Percentiles rank a stretch among this genome's conserved stretches.
phyloP scores from a whole-genome alignment of 2,113 vertebrate species.

The Syngnathus floridae region DNA sequence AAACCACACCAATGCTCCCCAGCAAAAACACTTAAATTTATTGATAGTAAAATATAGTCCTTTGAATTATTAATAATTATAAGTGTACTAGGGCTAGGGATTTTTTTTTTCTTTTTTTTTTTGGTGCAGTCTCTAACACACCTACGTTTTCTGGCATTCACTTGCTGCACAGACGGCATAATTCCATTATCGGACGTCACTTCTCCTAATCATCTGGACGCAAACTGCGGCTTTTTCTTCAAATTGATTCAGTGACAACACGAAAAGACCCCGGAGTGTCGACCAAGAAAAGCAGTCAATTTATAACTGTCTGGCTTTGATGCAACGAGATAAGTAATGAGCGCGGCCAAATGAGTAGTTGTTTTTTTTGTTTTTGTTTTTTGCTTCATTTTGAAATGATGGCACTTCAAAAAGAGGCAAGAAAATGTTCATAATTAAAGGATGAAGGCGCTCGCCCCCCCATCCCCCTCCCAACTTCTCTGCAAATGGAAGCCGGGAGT shows the following conservation, averaged over 20 bases:
- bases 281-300: background rate
- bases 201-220: background rate
- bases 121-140: background rate
- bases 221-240: background rate
- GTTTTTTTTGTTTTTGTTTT: no score
- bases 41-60: background rate
- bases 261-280: no score
- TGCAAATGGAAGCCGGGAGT: constrained; percentile 7
- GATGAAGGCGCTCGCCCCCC: no score
- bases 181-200: constrained; percentile 11
- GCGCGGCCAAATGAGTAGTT: background rate
- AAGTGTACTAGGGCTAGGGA: background rate
- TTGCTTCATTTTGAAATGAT: no score
- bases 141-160: background rate
- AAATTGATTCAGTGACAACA: background rate
- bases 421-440: no score
- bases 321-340: background rate
- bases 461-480: constrained; percentile 6
- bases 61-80: background rate
- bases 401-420: no score
- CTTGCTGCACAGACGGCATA: background rate
- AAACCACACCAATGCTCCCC: background rate
- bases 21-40: no score
- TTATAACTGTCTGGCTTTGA: background rate
- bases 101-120: background rate